Conservation (phyloP, 2,797 vertebrate species). For the Liasis olivaceus region DNA sequence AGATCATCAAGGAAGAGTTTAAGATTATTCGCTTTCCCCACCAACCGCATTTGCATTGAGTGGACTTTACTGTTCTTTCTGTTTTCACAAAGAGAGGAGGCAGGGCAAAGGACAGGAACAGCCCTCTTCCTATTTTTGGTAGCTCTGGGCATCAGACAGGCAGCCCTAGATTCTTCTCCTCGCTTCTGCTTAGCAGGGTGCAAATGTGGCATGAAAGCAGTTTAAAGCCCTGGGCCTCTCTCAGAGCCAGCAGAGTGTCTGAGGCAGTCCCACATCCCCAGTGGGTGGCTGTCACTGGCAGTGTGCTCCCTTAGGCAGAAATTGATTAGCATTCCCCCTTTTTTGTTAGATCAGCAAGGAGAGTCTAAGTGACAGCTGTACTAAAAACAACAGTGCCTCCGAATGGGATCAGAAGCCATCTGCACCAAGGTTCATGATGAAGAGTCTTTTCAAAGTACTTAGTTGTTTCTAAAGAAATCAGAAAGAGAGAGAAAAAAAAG, state of each 20-base stretch:
- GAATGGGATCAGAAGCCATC: conserved; percentile 73
- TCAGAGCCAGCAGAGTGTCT: conserved; percentile 49
- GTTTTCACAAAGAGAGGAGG: neutral
- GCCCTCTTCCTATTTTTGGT: neutral
- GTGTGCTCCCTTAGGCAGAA: conserved; percentile 41
- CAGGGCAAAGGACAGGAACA: conserved; percentile 26
- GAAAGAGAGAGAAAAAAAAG: neutral
- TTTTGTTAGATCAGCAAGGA: conserved; percentile 56
- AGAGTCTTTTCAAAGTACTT: conserved; percentile 50
- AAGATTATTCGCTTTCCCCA: conserved; percentile 29
- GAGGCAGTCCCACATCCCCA: conserved; percentile 42
- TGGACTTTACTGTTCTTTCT: neutral
- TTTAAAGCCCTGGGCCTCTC: conserved; percentile 44
- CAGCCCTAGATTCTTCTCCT: conserved; percentile 21
- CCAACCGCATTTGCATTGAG: conserved; percentile 9
- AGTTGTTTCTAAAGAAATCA: conserved; percentile 47
- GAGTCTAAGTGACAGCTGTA: conserved; percentile 82
- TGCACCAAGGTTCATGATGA: conserved; percentile 55
- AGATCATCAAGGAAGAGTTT: neutral
- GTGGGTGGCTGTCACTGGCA: conserved; percentile 59
- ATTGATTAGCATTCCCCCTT: conserved; percentile 59
- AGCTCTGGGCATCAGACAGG: conserved; percentile 26
- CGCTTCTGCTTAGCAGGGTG: conserved; percentile 43
- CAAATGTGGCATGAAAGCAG: conserved; percentile 64
- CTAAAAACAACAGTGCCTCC: conserved; percentile 75